Evolutionary conservation across 2,113 vertebrate genomes (phyloP), one percentile per base, ranked within the genome.

Genomic region (Chaetops frenatus): DNA sequence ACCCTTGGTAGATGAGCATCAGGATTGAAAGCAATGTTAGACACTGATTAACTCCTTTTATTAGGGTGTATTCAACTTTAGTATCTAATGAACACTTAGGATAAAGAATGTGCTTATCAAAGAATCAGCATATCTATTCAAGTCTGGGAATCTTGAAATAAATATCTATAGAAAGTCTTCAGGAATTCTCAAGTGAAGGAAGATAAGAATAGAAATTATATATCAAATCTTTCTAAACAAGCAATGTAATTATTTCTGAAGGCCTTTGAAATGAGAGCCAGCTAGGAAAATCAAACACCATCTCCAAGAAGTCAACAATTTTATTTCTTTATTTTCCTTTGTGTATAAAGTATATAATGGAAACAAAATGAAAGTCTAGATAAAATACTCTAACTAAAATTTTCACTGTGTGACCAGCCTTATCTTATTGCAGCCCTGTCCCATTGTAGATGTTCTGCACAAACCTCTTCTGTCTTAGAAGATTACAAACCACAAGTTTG

Each of bases 221-320:
- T 89, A 92, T 81, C 70, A 87, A 89, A 89, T 95, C 84, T 92
- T 94, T 94, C 89, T 91, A 95, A 97, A 95, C 78, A 94, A 87
- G 81, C 57, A 82, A 38, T 81, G 44, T 79, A 91, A 94, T 96
- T 95, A 91, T 93, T 95, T 96, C 90, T 74, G 57, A 87, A 89
- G 81, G 76, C 42, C 73, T 96, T 95, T 96, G 94, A 95, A 94
- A 94, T 72, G 57, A 91, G 58, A 97, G 36, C 78, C 84, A 88
- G 81, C 78, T 72, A 81, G 51, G 48, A 77, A 95, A 95, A 95
- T 96, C 93, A 96, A 95, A 94, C 65, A 71, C 42, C 64, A 53
- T 94, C 95, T 92, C 87, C 72, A 70, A 84, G 48, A 89, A 95
- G 83, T 87, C 86, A 92, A 89, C 77, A 69, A 57, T 61, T 94